These are phyloP conservation scores for Camponotus pennsylvanicus DNA, from an alignment of 1,140 invertebrate species.

Conservation along the genomic window DNA sequence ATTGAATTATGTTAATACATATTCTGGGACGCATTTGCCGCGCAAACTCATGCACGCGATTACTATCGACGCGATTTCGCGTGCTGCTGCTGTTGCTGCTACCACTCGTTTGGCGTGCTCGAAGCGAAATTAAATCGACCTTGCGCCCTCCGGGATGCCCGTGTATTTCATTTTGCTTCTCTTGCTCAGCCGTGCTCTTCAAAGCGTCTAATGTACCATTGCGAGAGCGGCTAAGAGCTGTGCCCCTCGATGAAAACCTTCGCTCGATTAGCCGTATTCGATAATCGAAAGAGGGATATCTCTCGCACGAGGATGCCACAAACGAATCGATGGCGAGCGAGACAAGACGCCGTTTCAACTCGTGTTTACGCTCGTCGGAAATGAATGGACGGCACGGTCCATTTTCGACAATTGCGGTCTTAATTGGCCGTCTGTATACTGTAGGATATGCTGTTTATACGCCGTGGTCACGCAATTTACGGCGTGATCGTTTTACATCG, in stretches of 20 bases:
- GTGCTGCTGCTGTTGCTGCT: background rate
- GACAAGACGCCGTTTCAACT: slow-evolving; percentile 48
- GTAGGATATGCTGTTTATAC: slow-evolving; percentile 66
- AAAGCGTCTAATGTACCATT: slow-evolving; percentile 56
- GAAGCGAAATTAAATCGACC: slow-evolving; percentile 54
- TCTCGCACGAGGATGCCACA: slow-evolving; percentile 20
- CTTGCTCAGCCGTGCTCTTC: slow-evolving; percentile 36
- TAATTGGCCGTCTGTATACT: slow-evolving; percentile 55
- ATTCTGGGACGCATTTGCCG: slow-evolving; percentile 17
- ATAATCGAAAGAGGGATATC: slow-evolving; percentile 47
- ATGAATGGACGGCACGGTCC: slow-evolving; percentile 38
- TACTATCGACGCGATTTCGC: slow-evolving; percentile 22
- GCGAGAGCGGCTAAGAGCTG: slow-evolving; percentile 33
- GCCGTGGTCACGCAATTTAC: slow-evolving; percentile 34
- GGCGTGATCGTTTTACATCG: slow-evolving; percentile 50
- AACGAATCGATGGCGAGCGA: slow-evolving; percentile 26
- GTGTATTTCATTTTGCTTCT: slow-evolving; percentile 52
- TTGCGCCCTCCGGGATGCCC: slow-evolving; percentile 4
- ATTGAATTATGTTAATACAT: slow-evolving; percentile 55
- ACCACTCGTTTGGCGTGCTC: slow-evolving; percentile 8
- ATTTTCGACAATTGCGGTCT: slow-evolving; percentile 59
- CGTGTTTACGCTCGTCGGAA: background rate
- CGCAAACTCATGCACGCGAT: background rate
- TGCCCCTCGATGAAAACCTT: slow-evolving; percentile 30
- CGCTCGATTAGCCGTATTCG: slow-evolving; percentile 45